phyloP scores from a whole-genome alignment of 1,140 invertebrate species.

The Solenopsis invicta region DNA sequence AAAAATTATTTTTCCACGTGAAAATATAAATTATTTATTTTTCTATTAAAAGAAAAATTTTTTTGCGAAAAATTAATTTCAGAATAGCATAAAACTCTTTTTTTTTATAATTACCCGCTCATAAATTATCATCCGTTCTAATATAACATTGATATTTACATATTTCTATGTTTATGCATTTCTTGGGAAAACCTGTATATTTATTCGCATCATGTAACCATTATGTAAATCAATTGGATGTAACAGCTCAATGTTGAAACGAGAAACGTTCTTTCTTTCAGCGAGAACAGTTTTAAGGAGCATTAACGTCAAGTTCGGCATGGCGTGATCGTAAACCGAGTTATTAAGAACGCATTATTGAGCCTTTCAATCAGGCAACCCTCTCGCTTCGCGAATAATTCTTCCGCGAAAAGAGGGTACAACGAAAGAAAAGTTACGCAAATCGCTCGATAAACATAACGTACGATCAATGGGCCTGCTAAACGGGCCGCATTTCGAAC shows the following conservation, averaged over 20 bases:
- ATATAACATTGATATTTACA: neutral
- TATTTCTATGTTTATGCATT: neutral
- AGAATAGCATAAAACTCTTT: conserved; percentile 1
- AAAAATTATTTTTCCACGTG: neutral
- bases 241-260: conserved; percentile 22
- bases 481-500: conserved; percentile 51
- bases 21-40: neutral
- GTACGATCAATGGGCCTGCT: conserved; percentile 56
- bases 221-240: conserved; percentile 2
- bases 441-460: conserved; percentile 64
- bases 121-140: neutral
- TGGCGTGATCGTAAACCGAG: conserved; percentile 34
- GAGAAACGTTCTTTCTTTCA: conserved; percentile 4
- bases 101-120: neutral
- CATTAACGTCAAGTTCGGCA: conserved; percentile 42
- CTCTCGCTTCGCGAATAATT: conserved; percentile 22
- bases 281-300: conserved; percentile 14
- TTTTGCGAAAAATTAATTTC: neutral
- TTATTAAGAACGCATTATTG: conserved; percentile 53
- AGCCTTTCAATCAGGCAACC: conserved; percentile 46
- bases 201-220: neutral
- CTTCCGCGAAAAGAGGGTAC: conserved; percentile 14
- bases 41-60: neutral
- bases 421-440: conserved; percentile 53
- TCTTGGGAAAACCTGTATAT: neutral